Base-by-base conservation (phyloP, 2,888 invertebrate species). In the Coelinius sp. region DNA sequence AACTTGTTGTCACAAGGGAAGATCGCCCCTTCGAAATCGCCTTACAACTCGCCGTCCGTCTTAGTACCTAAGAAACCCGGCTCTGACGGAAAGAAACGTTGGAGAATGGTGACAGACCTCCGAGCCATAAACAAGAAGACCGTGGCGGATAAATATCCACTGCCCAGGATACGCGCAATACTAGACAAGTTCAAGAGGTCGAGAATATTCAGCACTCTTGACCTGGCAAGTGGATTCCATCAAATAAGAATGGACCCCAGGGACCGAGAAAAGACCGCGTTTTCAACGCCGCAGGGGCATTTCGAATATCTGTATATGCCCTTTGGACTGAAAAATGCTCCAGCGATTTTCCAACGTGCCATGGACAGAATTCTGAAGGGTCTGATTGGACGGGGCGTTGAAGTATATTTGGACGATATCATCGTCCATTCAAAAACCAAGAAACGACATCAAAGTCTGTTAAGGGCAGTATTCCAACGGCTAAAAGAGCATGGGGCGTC, bases 251-350 rank as follows among this genome's bases (percentile, higher is more conserved):
- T 71, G 35, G 38, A 66, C 17, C 41, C 49, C 10, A 27, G 59
- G n/a, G 78, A 79, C 64, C 46, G 24, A 3, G 52, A 65, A 1
- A 79, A 79, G 73, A 79, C 80, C 7, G 79, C 79, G 2, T 82
- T 82, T 52, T 75, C 76, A 0, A 77, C 76, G 6, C 69, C 73
- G n/a, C 44, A 59, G 3, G 81, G 79, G 17, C 81, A 82, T 73
- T 82, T 75, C 62, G 72, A 82, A 44, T 81, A 67, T 69, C 56
- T 49, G 0, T 63, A 78, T n/a, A 81, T 82, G 79, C 82, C 81
- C 4, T 79, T 81, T 62, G 80, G 81, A 2, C 64, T 83, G 12
- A 73, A 66, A 62, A 65, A 66, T n/a, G 67, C 64, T 0, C 73
- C 70, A 1, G 24, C 65, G 1, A 56, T 66, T 1, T 70, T 70